A percentile compares a stretch with the other conserved stretches of the same genome.
Conservation (phyloP, 1,140 invertebrate species). For the Portunus trituberculatus region DNA sequence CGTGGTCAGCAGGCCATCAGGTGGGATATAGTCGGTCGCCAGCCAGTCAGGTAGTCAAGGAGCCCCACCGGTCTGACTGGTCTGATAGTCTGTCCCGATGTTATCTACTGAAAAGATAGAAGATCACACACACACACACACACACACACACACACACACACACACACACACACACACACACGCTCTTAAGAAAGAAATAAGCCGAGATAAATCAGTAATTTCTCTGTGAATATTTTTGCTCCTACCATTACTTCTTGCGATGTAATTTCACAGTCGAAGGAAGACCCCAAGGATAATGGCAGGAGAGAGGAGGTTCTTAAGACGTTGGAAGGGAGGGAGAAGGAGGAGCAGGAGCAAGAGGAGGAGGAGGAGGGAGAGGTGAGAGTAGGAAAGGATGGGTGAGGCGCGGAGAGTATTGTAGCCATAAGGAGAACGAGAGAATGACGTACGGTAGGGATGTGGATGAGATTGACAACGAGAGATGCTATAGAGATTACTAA, state of each 20-base stretch:
- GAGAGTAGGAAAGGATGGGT: neutral
- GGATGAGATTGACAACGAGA: neutral
- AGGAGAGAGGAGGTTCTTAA: neutral
- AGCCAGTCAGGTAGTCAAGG: neutral
- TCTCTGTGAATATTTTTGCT: neutral
- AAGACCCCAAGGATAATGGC: constrained; percentile 7
- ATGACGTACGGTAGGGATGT: neutral
- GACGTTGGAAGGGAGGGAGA: neutral
- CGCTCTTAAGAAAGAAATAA: neutral
- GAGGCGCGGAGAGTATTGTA: neutral
- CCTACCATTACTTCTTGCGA: neutral
- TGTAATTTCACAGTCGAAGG: constrained; percentile 21
- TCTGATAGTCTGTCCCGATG: neutral
- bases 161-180: neutral
- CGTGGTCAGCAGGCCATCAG: neutral
- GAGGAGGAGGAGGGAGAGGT: too few relatives aligned
- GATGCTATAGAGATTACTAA: neutral
- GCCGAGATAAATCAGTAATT: neutral
- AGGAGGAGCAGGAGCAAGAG: neutral
- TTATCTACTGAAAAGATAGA: neutral
- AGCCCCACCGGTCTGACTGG: neutral
- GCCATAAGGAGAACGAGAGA: neutral
- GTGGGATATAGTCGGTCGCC: neutral
- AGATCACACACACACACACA: neutral
- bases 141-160: neutral